Conservation (phyloP, 2,888 invertebrate genomes). For the Diaperis boleti region DNA sequence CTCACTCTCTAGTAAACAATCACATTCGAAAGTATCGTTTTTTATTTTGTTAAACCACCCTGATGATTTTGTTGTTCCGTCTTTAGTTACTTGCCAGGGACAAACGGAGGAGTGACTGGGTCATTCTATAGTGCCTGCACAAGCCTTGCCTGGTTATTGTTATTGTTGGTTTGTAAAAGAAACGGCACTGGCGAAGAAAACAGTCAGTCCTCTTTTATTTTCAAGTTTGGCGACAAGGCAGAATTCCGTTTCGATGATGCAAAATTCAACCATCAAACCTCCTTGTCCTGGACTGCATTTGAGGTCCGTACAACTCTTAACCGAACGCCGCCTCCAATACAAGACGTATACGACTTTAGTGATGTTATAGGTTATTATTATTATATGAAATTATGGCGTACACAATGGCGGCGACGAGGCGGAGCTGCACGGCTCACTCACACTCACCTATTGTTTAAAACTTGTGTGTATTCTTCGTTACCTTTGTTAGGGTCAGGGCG, state of each 20-base stretch:
- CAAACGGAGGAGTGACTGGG: conserved; percentile 19
- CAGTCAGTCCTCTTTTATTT: conserved; percentile 28
- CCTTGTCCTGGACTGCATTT: conserved; percentile 28
- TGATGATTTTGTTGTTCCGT: conserved; percentile 50
- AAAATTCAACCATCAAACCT: conserved; percentile 37
- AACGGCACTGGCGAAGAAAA: conserved; percentile 26
- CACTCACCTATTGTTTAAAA: conserved; percentile 48
- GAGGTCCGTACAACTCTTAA: conserved; percentile 20
- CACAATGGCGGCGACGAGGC: conserved; percentile 42
- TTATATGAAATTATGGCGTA: conserved; percentile 46
- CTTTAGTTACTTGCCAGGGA: conserved; percentile 51
- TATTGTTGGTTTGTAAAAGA: conserved; percentile 50
- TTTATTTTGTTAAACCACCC: conserved; percentile 39
- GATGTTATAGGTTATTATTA: conserved; percentile 62
- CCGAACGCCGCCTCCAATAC: conserved; percentile 45
- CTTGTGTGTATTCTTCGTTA: conserved; percentile 54
- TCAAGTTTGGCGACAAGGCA: conserved; percentile 33
- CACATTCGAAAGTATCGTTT: conserved; percentile 6
- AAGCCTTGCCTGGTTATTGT: conserved; percentile 49
- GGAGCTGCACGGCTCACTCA: conserved; percentile 35
- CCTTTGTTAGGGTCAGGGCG: conserved; percentile 56
- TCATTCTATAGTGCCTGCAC: conserved; percentile 19
- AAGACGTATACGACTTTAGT: conserved; percentile 63
- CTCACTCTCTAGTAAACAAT: conserved; percentile 16
- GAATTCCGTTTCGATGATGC: conserved; percentile 32